Percentiles rank a stretch among this genome's conserved stretches.
Evolutionary conservation across 2,888 invertebrate genomes (phyloP).

Genomic region (Machimus atricapillus): DNA sequence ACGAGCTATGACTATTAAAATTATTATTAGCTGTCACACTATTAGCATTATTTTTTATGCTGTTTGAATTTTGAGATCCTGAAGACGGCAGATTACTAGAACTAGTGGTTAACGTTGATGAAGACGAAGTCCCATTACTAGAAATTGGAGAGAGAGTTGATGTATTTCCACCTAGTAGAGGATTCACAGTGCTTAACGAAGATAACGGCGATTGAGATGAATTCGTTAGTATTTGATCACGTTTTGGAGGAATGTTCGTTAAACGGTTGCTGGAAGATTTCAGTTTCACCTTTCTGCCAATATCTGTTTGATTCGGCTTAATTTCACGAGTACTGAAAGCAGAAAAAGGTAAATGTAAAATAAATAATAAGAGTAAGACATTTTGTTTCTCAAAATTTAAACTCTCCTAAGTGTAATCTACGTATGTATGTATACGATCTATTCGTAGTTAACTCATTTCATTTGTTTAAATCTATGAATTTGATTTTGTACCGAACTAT

Average conservation of each 20-base stretch:
- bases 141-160: constrained; percentile 40
- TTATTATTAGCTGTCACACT: constrained; percentile 7
- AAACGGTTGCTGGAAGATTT: constrained; percentile 63
- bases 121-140: constrained; percentile 11
- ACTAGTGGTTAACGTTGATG: not conserved
- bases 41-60: constrained; percentile 9
- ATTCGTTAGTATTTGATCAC: constrained; percentile 45
- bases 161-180: constrained; percentile 11
- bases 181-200: constrained; percentile 12
- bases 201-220: constrained; percentile 33
- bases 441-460: too few relatives aligned
- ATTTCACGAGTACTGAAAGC: constrained; percentile 87
- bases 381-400: not conserved
- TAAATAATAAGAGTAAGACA: not conserved
- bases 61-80: constrained; percentile 29
- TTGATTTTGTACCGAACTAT: too few relatives aligned
- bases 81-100: constrained; percentile 1
- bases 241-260: constrained; percentile 57
- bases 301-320: constrained; percentile 88
- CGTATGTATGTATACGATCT: too few relatives aligned
- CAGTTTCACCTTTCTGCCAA: constrained; percentile 86
- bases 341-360: constrained; percentile 44
- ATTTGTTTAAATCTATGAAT: too few relatives aligned
- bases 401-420: not conserved
- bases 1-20: constrained; percentile 25